phyloP scores from a whole-genome alignment of 2,113 vertebrate species.

The Stegostoma tigrinum region DNA sequence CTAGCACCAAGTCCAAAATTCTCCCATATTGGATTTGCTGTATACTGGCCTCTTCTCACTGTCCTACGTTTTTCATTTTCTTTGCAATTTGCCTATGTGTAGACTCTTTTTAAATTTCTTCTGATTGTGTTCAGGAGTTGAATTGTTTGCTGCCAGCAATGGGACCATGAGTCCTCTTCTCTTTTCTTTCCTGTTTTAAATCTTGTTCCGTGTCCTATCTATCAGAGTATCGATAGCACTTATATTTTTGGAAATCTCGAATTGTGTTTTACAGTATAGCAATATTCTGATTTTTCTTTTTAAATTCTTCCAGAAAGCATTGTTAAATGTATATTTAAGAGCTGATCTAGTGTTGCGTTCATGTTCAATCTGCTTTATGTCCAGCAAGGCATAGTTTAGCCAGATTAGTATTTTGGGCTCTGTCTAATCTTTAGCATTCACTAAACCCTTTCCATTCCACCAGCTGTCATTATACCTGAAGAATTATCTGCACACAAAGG shows the following conservation, averaged over 20 bases:
- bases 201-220: neutral
- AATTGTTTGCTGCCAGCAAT: neutral
- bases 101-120: neutral
- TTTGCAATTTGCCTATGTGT: neutral
- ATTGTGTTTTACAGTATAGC: neutral
- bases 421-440: neutral
- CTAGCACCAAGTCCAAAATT: neutral
- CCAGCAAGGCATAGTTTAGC: neutral
- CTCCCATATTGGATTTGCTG: neutral
- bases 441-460: neutral
- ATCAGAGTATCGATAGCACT: neutral
- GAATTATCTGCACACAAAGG: neutral
- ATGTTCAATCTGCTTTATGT: neutral
- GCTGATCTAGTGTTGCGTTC: neutral
- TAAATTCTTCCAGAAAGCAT: neutral
- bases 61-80: neutral
- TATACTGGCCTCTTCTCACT: neutral
- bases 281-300: neutral
- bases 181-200: neutral
- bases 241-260: neutral
- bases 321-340: neutral
- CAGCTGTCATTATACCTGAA: neutral
- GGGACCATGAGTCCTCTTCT: neutral
- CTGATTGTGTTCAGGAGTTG: neutral
- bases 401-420: neutral